Base-by-base conservation (phyloP, 1,140 invertebrate genomes). In the Brachionus rotundiformis region DNA sequence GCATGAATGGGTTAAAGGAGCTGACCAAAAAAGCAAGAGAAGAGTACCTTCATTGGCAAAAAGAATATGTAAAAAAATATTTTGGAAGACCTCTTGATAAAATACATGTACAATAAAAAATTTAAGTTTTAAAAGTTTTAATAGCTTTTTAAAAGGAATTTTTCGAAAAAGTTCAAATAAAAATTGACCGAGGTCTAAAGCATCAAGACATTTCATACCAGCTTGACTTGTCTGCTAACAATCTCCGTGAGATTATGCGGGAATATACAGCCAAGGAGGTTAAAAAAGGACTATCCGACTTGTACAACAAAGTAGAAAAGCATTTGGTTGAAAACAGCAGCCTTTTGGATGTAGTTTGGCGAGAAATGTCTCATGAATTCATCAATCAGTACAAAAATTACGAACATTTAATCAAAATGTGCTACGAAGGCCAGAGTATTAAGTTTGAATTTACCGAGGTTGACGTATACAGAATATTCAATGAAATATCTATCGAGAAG, bases 341-440 rank as follows among this genome's bases (percentile, higher is more conserved):
- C 88, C 33, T 76, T 82, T 88, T 87, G 31, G 84, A 94, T 92
- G 94, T 98, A 47, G 96, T 99, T 71, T 99, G 98, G 97, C 91
- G 95, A 86, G 95, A 95, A 84, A 98, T 99, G 96, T 95, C 98
- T 90, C 94, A 97, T 88, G 95, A 98, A 90, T 98, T 99, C 88
- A 94, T 99, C 83, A 92, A 93, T 83, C 96, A 99, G 87, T 95
- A 98, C 86, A 96, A 95, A 87, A 92, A 93, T 84, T 92, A 98
- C 83, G 94, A 97, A 89, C 93, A 94, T 83, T 90, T 97, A 81
- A 96, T 99, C 85, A 93, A 94, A 84, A 91, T 94, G 83, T 99
- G 97, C 89, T 99, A 99, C 90, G 95, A 95, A 13, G 95, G 94
- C 82, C 94, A 96, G 65, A 94, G 94, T 89, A 94, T 99, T 77